These are phyloP conservation scores for Hephaestus fuliginosus DNA, from an alignment of 2,797 vertebrate species.

Conservation along the genomic window DNA sequence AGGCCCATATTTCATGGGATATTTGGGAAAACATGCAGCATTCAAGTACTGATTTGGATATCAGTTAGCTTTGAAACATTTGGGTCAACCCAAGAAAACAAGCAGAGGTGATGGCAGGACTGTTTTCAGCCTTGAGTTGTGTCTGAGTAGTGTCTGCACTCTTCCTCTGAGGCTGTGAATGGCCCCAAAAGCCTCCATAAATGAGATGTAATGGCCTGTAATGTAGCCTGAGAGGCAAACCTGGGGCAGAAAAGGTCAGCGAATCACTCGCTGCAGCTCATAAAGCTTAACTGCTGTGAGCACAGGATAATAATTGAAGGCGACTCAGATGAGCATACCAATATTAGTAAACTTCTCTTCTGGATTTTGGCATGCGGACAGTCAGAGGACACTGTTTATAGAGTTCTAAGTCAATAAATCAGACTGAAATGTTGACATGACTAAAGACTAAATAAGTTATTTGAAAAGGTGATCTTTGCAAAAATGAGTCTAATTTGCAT, in stretches of 20 bases:
- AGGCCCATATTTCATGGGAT: too few species aligned
- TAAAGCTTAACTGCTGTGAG: neutral
- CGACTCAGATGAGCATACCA: neutral
- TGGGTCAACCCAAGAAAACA: neutral
- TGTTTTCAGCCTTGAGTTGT: neutral
- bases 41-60: too few species aligned
- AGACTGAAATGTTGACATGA: neutral
- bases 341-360: neutral
- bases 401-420: neutral
- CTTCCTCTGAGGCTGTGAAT: constrained; percentile 1
- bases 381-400: too few species aligned
- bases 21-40: too few species aligned
- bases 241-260: constrained; percentile 12
- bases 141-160: neutral
- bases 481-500: neutral
- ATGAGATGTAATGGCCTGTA: constrained; percentile 12
- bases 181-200: neutral
- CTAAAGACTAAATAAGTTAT: neutral
- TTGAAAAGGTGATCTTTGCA: neutral
- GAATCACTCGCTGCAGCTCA: constrained; percentile 15
- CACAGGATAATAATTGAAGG: neutral
- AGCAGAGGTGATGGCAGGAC: neutral
- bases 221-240: constrained; percentile 12
- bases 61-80: too few species aligned
- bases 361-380: neutral